Base-by-base conservation (phyloP, 1,140 invertebrate species). In the Aradophagus sp. region DNA sequence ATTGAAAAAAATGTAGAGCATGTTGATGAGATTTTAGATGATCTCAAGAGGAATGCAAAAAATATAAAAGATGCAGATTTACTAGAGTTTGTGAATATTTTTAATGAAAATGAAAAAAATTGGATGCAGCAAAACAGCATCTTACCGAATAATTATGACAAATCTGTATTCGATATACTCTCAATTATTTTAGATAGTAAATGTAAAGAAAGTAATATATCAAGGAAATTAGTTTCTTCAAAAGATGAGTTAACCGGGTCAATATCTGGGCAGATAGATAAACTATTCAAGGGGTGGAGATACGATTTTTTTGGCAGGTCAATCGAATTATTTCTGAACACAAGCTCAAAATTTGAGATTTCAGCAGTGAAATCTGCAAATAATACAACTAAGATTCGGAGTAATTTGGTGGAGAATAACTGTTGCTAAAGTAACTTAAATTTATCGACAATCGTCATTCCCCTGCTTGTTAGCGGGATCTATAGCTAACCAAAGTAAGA, bases 151-250 rank as follows among this genome's bases (percentile, higher is more conserved):
- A 29, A 29, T 29, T 29, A 29, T 29, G 27, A 29, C 10, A 29
- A 29, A 29, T 29, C 27, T 29, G 27, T 29, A 29, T 10, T 29
- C 10, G 27, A 29, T 29, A 29, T 29, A 29, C 27, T 29, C 27
- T 29, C 27, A 29, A 29, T 29, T 29, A 29, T 29, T 29, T 29
- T 29, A 29, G 27, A 29, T 29, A 29, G 27, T 29, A 29, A n/a
- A 29, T 29, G 27, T 29, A 29, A 29, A 29, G 27, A 29, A 29
- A 29, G 27, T 29, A 29, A 29, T n/a, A 29, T 29, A 29, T 29
- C 27, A 29, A 29, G 27, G 27, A 29, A 29, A 29, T 29, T 29
- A 29, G 27, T 29, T 29, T 29, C 27, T 29, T 29, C 27, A 29
- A 29, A 29, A 29, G 27, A 29, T 29, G 27, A 29, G 27, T 29